Conservation (phyloP, 2,797 vertebrate species). For the Gymnothorax javanicus region DNA sequence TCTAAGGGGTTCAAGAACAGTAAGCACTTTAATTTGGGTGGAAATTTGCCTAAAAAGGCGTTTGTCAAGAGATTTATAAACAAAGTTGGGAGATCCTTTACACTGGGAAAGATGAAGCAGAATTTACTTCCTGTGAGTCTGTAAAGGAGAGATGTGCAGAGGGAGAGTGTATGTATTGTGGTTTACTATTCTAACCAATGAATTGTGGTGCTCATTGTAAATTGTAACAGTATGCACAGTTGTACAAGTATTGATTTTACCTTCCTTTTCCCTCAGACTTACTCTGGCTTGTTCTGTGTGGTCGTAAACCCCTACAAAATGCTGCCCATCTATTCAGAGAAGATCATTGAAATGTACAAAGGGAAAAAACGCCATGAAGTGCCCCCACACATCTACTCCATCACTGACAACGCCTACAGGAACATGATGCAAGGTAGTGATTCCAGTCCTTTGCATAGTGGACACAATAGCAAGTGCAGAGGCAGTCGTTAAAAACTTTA, state of each 20-base stretch:
- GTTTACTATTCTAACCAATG: neutral
- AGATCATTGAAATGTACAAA: slow-evolving; percentile 98
- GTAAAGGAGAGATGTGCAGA: neutral
- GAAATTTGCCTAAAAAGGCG: neutral
- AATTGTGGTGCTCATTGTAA: neutral
- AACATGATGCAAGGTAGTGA: slow-evolving; percentile 97
- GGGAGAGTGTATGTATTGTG: neutral
- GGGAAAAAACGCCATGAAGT: slow-evolving; percentile 98
- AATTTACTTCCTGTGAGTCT: neutral
- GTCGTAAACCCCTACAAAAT: slow-evolving; percentile 97
- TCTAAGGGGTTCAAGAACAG: no score
- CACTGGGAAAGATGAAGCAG: neutral
- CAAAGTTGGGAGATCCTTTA: neutral
- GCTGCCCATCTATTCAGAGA: slow-evolving; percentile 96
- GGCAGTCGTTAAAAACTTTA: neutral
- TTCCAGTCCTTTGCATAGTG: neutral
- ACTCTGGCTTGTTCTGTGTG: slow-evolving; percentile 96
- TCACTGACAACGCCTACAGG: slow-evolving; percentile 93
- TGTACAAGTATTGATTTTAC: neutral
- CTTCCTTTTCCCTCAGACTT: slow-evolving; percentile 77
- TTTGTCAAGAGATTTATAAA: neutral
- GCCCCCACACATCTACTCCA: slow-evolving; percentile 94
- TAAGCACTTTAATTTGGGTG: neutral
- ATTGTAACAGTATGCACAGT: neutral
- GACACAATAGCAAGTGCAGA: neutral